Evolutionary conservation across 1,140 invertebrate species (phyloP).

Genomic region (Dinothrombium tinctorium): DNA sequence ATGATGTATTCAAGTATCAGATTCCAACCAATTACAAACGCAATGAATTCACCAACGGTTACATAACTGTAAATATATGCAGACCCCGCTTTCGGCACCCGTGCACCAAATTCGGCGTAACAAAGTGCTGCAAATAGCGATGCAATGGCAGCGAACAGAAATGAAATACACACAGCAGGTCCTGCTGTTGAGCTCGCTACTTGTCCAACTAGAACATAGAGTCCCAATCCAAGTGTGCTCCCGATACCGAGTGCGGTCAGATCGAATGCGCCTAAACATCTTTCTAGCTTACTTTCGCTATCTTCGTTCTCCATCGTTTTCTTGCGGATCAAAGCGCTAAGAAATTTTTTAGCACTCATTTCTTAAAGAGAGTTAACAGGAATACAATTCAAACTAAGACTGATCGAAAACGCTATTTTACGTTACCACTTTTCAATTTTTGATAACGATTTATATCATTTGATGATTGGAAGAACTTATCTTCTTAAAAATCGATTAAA

Average conservation of each 20-base stretch:
- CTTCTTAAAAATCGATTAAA: too few species aligned
- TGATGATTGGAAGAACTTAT: too few species aligned
- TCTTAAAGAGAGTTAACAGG: too few species aligned
- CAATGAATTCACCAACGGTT: slow-evolving; percentile 45
- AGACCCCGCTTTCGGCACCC: slow-evolving; percentile 52
- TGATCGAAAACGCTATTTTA: too few species aligned
- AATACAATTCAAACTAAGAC: too few species aligned
- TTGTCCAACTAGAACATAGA: slow-evolving; percentile 64
- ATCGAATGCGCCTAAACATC: slow-evolving; percentile 49
- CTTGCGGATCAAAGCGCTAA: slow-evolving; percentile 12
- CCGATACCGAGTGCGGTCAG: slow-evolving; percentile 55
- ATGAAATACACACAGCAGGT: slow-evolving; percentile 43
- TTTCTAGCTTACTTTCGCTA: slow-evolving; percentile 33
- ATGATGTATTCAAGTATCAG: slow-evolving; percentile 70
- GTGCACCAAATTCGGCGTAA: slow-evolving; percentile 74
- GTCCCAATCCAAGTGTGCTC: slow-evolving; percentile 62
- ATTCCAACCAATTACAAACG: slow-evolving; percentile 54
- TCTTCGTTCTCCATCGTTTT: slow-evolving; percentile 9
- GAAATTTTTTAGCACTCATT: slow-evolving; percentile 10
- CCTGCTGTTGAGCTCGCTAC: slow-evolving; percentile 61
- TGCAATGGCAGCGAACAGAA: slow-evolving; percentile 65
- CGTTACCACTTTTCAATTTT: too few species aligned
- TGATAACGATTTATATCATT: too few species aligned
- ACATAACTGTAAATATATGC: slow-evolving; percentile 49
- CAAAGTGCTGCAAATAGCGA: slow-evolving; percentile 42